Evolutionary conservation across 2,888 invertebrate species (phyloP), one percentile per base, ranked within the genome.

Genomic region (Taphrorychus bicolor): DNA sequence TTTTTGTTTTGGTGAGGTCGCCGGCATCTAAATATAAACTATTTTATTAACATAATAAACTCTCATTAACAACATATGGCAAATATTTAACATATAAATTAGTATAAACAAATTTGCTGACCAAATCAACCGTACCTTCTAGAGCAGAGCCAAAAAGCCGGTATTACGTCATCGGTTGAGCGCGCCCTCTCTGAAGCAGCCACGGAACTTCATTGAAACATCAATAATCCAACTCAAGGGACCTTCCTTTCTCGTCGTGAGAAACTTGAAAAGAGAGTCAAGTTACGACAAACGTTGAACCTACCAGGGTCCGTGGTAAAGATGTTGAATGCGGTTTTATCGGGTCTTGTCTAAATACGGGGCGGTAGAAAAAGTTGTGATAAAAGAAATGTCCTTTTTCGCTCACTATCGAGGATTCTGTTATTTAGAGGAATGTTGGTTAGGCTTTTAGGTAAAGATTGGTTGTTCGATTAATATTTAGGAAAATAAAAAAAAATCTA

Each of bases 271-370:
- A 18, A 2, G 16, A 14, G 48, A 48, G 16, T 5, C 16, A 48
- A 48, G 48, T 19, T 48, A 14, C 48, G 48, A 48, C 9, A 14
- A 9, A 48, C 48, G 48, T 48, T 48, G 16, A n/a, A 62, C 45
- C 9, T 32, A 32, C 32, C 9, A 32, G 32, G 32, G 32, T 2
- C 32, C 9, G 32, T 3, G 11, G 1, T 32, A 32, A 32, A 7
- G 3, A 32, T 32, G 32, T 32, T 32, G 32, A 45, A n/a, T n/a
- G 18, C 3, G 32, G 32, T 1, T 32, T 32, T n/a, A n/a, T n/a
- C 32, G 32, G 9, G 32, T 7, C 32, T n/a, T n/a, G 32, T 1
- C 11, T 32, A 32, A 1, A 32, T 32, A 32, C 32, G 32, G 32
- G 32, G 32, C 32, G 7, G 11, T 9, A 3, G 3, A 11, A 32